Conservation (phyloP, 2,888 invertebrate genomes). For the Harpalus rubripes region DNA sequence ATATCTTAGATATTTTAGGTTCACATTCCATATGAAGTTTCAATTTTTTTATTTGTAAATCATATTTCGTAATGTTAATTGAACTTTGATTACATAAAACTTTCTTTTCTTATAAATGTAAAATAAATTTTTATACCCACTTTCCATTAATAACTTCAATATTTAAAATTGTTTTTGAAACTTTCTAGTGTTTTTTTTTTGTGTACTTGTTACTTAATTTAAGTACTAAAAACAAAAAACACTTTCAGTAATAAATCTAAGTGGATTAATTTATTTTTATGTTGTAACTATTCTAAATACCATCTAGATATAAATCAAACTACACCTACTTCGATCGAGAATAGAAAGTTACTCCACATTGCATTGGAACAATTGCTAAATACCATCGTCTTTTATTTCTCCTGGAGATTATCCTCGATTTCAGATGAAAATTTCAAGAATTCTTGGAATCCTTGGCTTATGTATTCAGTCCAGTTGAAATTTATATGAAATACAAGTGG, state of each 20-base stretch:
- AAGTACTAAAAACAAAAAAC: neutral
- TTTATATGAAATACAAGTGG: conserved; percentile 48
- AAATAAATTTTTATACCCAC: conserved; percentile 34
- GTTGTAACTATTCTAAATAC: conserved; percentile 50
- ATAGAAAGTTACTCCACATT: conserved; percentile 48
- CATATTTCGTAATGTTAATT: conserved; percentile 35
- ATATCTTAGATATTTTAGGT: too few species aligned
- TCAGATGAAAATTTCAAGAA: conserved; percentile 49
- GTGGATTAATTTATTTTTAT: conserved; percentile 46
- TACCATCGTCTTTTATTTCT: conserved; percentile 25
- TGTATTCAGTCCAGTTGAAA: conserved; percentile 51
- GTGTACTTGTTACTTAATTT: neutral
- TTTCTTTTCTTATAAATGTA: conserved; percentile 51
- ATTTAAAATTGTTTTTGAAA: conserved; percentile 42
- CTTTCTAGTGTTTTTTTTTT: conserved; percentile 50
- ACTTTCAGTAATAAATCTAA: conserved; percentile 40
- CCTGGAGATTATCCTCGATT: neutral
- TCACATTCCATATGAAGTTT: too few species aligned
- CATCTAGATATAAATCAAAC: conserved; percentile 53
- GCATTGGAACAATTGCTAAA: conserved; percentile 48
- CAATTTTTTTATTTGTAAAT: neutral
- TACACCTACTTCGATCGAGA: conserved; percentile 44
- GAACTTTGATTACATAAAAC: conserved; percentile 37
- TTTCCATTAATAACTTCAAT: conserved; percentile 38
- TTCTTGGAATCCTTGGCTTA: conserved; percentile 40